Percentiles rank a stretch among this genome's conserved stretches.
phyloP scores from a whole-genome alignment of 2,888 invertebrate species.

The Calameuta idolon region DNA sequence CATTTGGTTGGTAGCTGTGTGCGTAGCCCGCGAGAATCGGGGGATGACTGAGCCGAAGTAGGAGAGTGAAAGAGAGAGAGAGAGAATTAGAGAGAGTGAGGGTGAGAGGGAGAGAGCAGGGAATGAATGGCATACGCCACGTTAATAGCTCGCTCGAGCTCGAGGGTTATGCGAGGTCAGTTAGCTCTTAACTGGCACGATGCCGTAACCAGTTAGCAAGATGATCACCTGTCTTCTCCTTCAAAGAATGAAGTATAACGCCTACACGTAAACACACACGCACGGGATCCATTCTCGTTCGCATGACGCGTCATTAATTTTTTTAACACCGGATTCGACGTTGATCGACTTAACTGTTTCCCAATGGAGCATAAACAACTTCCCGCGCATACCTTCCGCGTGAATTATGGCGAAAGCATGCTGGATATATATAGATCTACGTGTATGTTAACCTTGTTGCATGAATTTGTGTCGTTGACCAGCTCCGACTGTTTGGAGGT shows the following conservation, averaged over 20 bases:
- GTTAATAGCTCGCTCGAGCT: constrained; percentile 40
- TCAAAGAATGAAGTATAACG: not conserved
- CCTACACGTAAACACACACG: not conserved
- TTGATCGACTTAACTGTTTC: not conserved
- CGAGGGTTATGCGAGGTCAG: constrained; percentile 37
- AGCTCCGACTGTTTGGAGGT: not conserved
- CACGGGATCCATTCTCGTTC: not conserved
- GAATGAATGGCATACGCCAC: constrained; percentile 44
- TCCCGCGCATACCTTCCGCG: not conserved
- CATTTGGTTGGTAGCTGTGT: constrained; percentile 15
- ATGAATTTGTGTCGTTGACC: not conserved
- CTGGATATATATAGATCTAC: not conserved
- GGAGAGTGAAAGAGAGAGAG: not conserved
- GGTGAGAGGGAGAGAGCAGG: constrained; percentile 24
- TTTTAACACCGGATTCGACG: not conserved
- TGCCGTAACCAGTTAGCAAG: constrained; percentile 10
- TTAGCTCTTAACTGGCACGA: constrained; percentile 24
- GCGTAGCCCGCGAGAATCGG: constrained; percentile 7
- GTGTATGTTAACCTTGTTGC: not conserved
- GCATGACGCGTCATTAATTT: not conserved
- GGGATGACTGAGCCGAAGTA: constrained; percentile 10
- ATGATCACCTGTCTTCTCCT: constrained; percentile 2
- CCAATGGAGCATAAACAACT: not conserved
- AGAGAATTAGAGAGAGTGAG: too few relatives aligned
- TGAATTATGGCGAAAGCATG: not conserved